Evolutionary conservation across 2,888 invertebrate species (phyloP).

Genomic region (Lomographa bimaculata): DNA sequence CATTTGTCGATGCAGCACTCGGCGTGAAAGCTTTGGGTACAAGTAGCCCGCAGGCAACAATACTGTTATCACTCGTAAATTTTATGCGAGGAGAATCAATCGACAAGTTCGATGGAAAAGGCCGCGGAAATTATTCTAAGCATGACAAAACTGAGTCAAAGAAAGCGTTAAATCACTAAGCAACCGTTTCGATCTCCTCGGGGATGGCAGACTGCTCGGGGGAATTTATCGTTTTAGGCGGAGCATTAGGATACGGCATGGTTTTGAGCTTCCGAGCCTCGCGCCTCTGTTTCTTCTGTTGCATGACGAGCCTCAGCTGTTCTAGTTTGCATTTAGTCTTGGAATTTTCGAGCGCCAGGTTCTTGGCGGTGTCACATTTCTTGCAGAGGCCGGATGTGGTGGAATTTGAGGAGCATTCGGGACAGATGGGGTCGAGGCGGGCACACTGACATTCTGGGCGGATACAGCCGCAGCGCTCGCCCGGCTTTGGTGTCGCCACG

Average conservation of each 20-base stretch:
- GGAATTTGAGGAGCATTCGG: slow-evolving; percentile 46
- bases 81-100: slow-evolving; percentile 9
- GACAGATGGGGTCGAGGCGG: slow-evolving; percentile 47
- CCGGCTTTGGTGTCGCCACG: slow-evolving; percentile 44
- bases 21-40: slow-evolving; percentile 40
- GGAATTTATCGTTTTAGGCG: slow-evolving; percentile 91
- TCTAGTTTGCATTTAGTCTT: slow-evolving; percentile 94
- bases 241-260: slow-evolving; percentile 82
- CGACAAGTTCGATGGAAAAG: slow-evolving; percentile 11
- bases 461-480: slow-evolving; percentile 7
- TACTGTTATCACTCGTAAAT: slow-evolving; percentile 29
- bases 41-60: slow-evolving; percentile 22
- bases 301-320: slow-evolving; percentile 94
- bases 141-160: slow-evolving; percentile 42
- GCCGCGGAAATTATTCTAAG: slow-evolving; percentile 32
- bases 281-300: slow-evolving; percentile 92
- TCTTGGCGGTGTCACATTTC: slow-evolving; percentile 70
- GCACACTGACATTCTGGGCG: slow-evolving; percentile 46
- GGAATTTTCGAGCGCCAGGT: slow-evolving; percentile 87
- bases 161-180: slow-evolving; percentile 53
- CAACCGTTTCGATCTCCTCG: slow-evolving; percentile 84
- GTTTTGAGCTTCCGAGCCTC: slow-evolving; percentile 89
- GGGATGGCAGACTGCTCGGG: slow-evolving; percentile 92
- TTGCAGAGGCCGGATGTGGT: slow-evolving; percentile 63
- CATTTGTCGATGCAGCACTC: slow-evolving; percentile 30